Percentiles rank a stretch among this genome's conserved stretches.
phyloP scores from a whole-genome alignment of 2,888 invertebrate species.

The Cryptus armator region DNA sequence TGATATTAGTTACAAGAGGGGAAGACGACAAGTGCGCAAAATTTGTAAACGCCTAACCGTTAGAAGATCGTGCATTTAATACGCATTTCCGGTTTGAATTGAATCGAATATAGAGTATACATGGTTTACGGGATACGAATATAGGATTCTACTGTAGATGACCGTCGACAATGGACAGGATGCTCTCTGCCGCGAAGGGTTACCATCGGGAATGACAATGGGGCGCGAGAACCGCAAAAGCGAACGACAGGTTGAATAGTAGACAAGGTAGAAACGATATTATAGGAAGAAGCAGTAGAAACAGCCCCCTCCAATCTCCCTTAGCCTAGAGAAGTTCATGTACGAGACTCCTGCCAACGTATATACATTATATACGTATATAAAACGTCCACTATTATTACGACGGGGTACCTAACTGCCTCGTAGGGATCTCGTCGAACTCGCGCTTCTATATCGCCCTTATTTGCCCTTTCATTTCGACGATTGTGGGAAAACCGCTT shows the following conservation, averaged over 20 bases:
- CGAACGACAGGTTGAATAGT: constrained; percentile 79
- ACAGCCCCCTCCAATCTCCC: neutral
- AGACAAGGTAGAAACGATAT: constrained; percentile 34
- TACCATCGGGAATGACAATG: constrained; percentile 83
- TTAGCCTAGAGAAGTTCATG: constrained; percentile 58
- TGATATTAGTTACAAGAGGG: neutral
- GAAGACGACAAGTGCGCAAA: neutral
- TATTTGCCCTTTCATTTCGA: constrained; percentile 55
- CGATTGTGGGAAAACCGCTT: constrained; percentile 74
- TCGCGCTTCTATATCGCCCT: constrained; percentile 45
- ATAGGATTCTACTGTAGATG: constrained; percentile 25
- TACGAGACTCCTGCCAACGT: constrained; percentile 11
- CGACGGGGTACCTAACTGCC: constrained; percentile 9
- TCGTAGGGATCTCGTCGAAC: constrained; percentile 47
- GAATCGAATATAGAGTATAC: constrained; percentile 24
- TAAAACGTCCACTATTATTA: constrained; percentile 60
- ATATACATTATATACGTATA: neutral
- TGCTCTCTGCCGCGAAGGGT: constrained; percentile 78
- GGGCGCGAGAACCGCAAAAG: constrained; percentile 80
- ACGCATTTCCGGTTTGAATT: constrained; percentile 51
- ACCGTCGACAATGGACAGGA: constrained; percentile 82
- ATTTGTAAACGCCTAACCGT: neutral
- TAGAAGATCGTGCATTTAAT: constrained; percentile 42
- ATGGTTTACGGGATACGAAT: neutral
- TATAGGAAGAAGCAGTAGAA: constrained; percentile 46